Conservation (phyloP, 2,113 vertebrate species). For the Capricornis sumatraensis region DNA sequence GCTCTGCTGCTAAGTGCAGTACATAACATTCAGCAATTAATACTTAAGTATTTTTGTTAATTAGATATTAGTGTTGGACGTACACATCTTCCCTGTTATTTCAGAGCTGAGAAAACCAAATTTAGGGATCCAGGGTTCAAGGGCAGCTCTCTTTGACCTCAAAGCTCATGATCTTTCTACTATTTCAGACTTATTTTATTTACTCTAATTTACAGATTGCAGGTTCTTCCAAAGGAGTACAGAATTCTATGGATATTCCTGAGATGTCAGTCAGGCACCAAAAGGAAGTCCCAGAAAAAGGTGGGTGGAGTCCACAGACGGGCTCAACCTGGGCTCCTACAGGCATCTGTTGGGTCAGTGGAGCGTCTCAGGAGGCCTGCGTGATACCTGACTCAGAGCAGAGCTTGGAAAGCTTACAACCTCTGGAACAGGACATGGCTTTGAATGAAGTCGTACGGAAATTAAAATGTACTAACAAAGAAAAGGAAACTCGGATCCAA, state of each 20-base stretch:
- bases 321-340: neutral
- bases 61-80: neutral
- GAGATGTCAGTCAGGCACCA: neutral
- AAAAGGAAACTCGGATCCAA: conserved; percentile 48
- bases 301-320: neutral
- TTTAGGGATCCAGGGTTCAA: neutral
- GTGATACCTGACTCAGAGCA: neutral
- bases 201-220: conserved; percentile 38
- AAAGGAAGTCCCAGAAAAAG: neutral
- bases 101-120: neutral
- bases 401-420: neutral
- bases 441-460: conserved; percentile 44
- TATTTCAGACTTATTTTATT: conserved; percentile 19
- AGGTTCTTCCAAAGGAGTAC: neutral
- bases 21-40: neutral
- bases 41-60: neutral
- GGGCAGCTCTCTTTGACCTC: neutral
- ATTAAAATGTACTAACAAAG: conserved; percentile 38
- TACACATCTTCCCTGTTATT: neutral
- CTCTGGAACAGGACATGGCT: conserved; percentile 34
- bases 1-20: neutral
- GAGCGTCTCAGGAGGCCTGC: neutral
- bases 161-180: neutral
- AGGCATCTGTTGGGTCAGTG: neutral
- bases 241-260: neutral